Base-by-base conservation (phyloP, 2,888 invertebrate species). In the Catonia carolina region DNA sequence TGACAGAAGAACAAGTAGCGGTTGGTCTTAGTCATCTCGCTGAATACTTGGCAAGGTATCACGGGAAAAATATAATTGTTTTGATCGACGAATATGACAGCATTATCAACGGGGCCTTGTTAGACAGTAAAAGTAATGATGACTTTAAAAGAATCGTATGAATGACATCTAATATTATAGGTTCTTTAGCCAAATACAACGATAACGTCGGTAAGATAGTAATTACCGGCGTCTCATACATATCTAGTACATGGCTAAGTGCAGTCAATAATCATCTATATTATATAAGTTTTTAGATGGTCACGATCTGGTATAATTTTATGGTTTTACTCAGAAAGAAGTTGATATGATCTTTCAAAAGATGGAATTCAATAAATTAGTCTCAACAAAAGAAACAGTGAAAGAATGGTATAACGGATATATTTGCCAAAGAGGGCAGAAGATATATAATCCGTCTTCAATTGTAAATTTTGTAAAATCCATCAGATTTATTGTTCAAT, bases 41-140 rank as follows among this genome's bases (percentile, higher is more conserved):
- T 27, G 5, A 8, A 27, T 27, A 27, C 36, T 36, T 35, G 20
- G 20, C 5, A n/a, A 50, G 18, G 15, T 36, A 50, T 20, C 35
- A 36, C 18, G 53, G 31, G 14, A 39, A 41, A n/a, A 37, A 41
- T 15, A 41, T 41, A n/a, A n/a, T 53, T 12, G 53, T 53, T 8
- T 12, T 53, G 5, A 39, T 53, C n/a, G 53, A 53, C 41, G 18
- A 53, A n/a, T 41, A 53, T 31, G 53, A 53, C 27, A 41, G 31
- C 5, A 27, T 53, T 22, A 22, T 53, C 4, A 23, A 14, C 27
- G 20, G 15, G 15, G 39, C 53, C 27, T 27, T n/a, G n/a, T n/a
- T n/a, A n/a, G n/a, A n/a, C n/a, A 14, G 53, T 22, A 15, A 14
- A 14, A 2, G 41, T 20, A n/a, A 12, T 39, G 15, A 20, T 20